Percentiles rank a stretch among this genome's conserved stretches.
phyloP scores from a whole-genome alignment of 2,113 vertebrate species.

The Seriola dumerili region DNA sequence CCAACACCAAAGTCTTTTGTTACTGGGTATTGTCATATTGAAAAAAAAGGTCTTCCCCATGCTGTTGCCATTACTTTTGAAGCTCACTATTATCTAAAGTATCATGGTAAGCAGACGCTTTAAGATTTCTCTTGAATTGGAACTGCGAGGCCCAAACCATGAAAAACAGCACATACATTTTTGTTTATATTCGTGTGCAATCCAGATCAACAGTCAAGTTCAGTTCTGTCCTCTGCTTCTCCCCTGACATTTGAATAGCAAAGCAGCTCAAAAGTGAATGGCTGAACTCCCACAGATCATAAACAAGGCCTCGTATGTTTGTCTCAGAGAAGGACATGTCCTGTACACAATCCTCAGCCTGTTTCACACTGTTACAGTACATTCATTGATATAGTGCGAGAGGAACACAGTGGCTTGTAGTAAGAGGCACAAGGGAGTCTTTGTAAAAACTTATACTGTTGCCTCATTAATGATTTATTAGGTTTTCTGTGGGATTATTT shows the following conservation, averaged over 20 bases:
- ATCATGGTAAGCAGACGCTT: no score
- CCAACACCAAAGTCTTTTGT: no score
- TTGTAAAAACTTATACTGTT: constrained; percentile 20
- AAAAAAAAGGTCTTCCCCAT: no score
- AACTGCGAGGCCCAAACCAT: no score
- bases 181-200: no score
- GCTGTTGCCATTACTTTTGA: no score
- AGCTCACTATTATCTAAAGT: no score
- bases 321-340: constrained; percentile 31
- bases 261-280: constrained; percentile 71
- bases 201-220: neutral
- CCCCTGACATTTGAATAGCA: constrained; percentile 80
- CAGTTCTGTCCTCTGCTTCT: constrained; percentile 11
- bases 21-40: no score
- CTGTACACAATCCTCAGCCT: constrained; percentile 58
- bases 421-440: constrained; percentile 38
- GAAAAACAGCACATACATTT: no score
- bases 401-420: constrained; percentile 36
- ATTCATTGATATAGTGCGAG: constrained; percentile 39
- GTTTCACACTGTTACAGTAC: constrained; percentile 64
- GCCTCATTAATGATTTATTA: constrained; percentile 28
- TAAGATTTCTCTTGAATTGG: no score
- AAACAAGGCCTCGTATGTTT: constrained; percentile 73
- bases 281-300: constrained; percentile 69
- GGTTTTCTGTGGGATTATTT: neutral